Evolutionary conservation across 2,113 vertebrate species (phyloP).

Genomic region (Cyprinus carpio): DNA sequence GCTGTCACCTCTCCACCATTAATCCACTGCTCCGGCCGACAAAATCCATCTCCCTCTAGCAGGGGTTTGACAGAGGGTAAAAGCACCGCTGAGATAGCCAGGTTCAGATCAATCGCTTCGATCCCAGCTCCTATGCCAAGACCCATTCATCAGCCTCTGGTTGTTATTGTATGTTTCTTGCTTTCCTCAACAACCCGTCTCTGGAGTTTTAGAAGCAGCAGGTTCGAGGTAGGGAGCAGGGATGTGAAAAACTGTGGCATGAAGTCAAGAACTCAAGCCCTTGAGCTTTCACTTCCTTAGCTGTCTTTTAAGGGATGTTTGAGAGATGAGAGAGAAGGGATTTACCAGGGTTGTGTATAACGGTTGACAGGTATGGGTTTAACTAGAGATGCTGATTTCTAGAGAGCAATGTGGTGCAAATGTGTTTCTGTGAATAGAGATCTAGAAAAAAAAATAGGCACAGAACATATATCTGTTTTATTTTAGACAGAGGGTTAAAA

Average conservation of each 20-base stretch:
- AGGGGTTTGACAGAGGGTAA: constrained; percentile 78
- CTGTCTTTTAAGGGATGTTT: constrained; percentile 18
- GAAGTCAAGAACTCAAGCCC: background rate
- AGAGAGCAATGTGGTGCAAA: background rate
- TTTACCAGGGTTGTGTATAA: background rate
- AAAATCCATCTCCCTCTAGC: constrained; percentile 77
- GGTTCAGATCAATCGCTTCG: constrained; percentile 76
- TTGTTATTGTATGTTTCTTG: constrained; percentile 64
- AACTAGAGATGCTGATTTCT: background rate
- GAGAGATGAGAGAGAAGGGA: background rate
- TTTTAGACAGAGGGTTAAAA: too few species aligned
- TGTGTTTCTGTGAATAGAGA: background rate
- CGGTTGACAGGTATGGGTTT: background rate
- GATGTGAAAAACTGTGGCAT: constrained; percentile 7
- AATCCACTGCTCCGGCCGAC: constrained; percentile 76
- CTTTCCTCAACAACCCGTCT: constrained; percentile 51
- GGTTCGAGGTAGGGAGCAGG: constrained; percentile 7
- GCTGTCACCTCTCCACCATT: constrained; percentile 67
- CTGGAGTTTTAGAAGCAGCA: constrained; percentile 40
- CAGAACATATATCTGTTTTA: background rate
- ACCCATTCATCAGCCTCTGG: constrained; percentile 72
- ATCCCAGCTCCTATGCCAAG: constrained; percentile 69
- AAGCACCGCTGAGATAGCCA: constrained; percentile 76
- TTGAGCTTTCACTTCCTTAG: constrained; percentile 3
- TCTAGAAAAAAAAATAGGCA: background rate